A percentile compares a stretch with the other conserved stretches of the same genome.
phyloP scores from a whole-genome alignment of 1,140 invertebrate genomes.

The Bombus haemorrhoidalis region DNA sequence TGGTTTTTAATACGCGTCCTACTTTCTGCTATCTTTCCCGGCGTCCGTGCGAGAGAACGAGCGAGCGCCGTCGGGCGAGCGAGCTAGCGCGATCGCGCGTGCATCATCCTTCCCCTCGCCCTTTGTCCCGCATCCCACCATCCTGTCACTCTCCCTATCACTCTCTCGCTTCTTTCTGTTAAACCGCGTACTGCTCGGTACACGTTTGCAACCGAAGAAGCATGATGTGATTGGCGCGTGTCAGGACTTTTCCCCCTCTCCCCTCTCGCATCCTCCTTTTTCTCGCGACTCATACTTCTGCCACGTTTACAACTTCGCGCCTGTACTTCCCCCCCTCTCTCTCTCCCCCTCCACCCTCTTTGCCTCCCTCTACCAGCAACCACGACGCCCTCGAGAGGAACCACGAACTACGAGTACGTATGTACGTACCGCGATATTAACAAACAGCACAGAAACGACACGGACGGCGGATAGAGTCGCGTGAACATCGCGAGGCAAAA shows the following conservation, averaged over 20 bases:
- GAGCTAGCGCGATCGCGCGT: constrained; percentile 44
- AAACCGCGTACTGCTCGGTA: neutral
- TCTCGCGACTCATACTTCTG: neutral
- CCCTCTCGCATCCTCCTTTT: constrained; percentile 11
- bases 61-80: constrained; percentile 7
- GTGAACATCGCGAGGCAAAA: neutral
- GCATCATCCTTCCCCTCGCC: constrained; percentile 36
- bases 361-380: constrained; percentile 1
- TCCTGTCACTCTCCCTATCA: constrained; percentile 42
- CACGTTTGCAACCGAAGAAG: constrained; percentile 55
- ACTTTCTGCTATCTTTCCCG: constrained; percentile 77
- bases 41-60: constrained; percentile 21
- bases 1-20: constrained; percentile 82
- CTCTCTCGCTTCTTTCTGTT: constrained; percentile 20
- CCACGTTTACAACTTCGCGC: neutral
- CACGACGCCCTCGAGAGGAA: neutral
- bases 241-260: constrained; percentile 43
- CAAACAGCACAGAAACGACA: neutral
- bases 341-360: neutral
- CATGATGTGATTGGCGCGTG: constrained; percentile 68
- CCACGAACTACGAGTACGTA: neutral
- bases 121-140: constrained; percentile 24
- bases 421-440: neutral
- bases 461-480: no score
- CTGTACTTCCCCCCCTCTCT: neutral